A percentile compares a stretch with the other conserved stretches of the same genome.
Evolutionary conservation across 2,113 vertebrate genomes (phyloP).

Genomic region (Rhagologus leucostigma): DNA sequence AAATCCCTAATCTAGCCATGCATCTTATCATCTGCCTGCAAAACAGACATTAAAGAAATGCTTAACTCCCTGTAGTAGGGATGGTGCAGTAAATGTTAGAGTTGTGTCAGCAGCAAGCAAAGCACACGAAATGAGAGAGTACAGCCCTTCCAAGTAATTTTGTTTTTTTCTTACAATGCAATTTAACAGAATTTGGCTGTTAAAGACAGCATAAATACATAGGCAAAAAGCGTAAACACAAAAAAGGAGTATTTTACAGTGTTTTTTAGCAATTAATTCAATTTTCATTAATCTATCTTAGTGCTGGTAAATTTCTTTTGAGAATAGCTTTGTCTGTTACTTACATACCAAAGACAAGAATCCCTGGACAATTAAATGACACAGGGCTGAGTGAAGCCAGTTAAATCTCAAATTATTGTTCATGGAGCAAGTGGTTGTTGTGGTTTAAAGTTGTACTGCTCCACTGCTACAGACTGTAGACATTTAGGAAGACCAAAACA

Average conservation of each 20-base stretch:
- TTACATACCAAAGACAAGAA: not conserved
- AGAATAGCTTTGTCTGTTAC: not conserved
- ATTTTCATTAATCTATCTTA: not conserved
- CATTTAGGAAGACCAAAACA: not conserved
- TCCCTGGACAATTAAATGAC: not conserved
- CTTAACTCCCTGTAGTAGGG: not conserved
- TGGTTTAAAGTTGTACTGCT: not conserved
- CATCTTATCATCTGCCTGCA: not conserved
- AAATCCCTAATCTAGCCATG: not conserved
- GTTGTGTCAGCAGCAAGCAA: not conserved
- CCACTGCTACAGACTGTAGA: not conserved
- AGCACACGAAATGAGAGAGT: not conserved
- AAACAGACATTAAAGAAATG: not conserved
- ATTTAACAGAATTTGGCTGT: not conserved
- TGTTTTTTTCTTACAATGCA: not conserved
- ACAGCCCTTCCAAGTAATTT: not conserved
- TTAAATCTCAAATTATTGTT: not conserved
- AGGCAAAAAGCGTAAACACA: not conserved
- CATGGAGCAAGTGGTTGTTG: not conserved
- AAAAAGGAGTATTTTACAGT: not conserved
- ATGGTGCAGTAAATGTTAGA: not conserved
- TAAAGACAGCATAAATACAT: not conserved
- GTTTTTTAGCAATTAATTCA: not conserved
- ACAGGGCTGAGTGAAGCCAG: not conserved
- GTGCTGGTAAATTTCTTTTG: not conserved